Evolutionary conservation across 1,140 invertebrate species (phyloP), one percentile per base, ranked within the genome.

Genomic region (Aphis craccivora): DNA sequence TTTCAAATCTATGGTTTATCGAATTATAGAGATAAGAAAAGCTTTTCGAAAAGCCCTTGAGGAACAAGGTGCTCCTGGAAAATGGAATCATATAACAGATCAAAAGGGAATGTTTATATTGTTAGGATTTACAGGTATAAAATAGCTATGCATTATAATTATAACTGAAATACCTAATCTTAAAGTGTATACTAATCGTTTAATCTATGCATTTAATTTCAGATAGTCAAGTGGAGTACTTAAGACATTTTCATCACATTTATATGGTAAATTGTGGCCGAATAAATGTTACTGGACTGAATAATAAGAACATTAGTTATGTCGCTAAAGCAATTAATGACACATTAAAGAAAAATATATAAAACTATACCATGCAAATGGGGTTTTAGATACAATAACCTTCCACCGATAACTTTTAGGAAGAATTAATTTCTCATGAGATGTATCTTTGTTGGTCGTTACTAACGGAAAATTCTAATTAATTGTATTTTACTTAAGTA

Each of bases 81-180:
- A 95, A 94, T 99, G 99, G 99, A 97, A 98, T 94, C 99, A 99
- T 95, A 98, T 99, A 94, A 97, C 97, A 6, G 96, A 97, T 88
- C 99, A 99, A 96, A 99, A 99, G 95, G 99, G 99, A 94, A 99
- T 99, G 98, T 99, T 99, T 96, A 99, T 98, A 1, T 99, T 98
- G 95, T 99, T 99, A 76, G 99, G 99, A 30, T 96, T 99, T 5
- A 97, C 95, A 94, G 95, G 97, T 97, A 96, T 96, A 95, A 45
- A 45, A 45, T 45, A 37, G 45, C 45, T 45, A 37, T 95, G 84
- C 37, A 11, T 30, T 60, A 30, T 60, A 60, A 30, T 60, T 3
- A n/a, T n/a, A 18, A 67, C n/a, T 18, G 0, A 67, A n/a, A n/a
- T 67, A n/a, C n/a, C n/a, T n/a, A 67, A 18, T 67, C 30, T 14